These are phyloP conservation scores for Cephus cinctus DNA, from an alignment of 1,140 invertebrate genomes.

Conservation along the genomic window DNA sequence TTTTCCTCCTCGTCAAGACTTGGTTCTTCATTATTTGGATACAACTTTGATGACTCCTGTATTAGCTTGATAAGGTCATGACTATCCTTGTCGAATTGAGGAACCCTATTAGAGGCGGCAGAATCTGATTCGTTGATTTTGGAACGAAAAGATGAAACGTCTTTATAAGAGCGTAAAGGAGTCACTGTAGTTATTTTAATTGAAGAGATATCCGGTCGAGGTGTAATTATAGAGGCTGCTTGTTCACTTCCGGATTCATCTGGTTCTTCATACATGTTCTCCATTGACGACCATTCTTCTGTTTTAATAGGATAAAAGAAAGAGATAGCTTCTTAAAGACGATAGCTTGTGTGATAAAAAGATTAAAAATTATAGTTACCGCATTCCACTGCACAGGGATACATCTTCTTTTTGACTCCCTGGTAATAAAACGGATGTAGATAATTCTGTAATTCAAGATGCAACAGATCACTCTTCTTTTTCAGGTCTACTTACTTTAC, in stretches of 20 bases:
- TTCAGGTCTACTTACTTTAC: neutral
- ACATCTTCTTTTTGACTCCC: neutral
- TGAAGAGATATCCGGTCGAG: neutral
- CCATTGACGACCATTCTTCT: neutral
- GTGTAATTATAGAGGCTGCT: neutral
- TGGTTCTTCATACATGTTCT: neutral
- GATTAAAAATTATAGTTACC: neutral
- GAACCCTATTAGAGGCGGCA: neutral
- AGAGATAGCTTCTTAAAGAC: neutral
- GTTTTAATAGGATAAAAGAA: neutral
- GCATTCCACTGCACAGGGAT: slow-evolving; percentile 1
- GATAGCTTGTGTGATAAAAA: neutral
- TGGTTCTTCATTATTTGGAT: neutral
- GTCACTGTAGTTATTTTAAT: neutral
- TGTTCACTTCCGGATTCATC: neutral
- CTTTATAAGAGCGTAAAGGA: neutral
- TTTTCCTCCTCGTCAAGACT: neutral
- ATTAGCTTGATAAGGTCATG: neutral
- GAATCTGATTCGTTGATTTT: neutral
- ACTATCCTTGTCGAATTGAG: neutral
- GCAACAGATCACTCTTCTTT: neutral
- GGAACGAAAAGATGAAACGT: neutral
- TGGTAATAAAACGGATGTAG: slow-evolving; percentile 4
- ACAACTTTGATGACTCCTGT: neutral
- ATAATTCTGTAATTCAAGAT: neutral